Conservation (phyloP, 2,797 vertebrate species). For the Labeo calbasu region DNA sequence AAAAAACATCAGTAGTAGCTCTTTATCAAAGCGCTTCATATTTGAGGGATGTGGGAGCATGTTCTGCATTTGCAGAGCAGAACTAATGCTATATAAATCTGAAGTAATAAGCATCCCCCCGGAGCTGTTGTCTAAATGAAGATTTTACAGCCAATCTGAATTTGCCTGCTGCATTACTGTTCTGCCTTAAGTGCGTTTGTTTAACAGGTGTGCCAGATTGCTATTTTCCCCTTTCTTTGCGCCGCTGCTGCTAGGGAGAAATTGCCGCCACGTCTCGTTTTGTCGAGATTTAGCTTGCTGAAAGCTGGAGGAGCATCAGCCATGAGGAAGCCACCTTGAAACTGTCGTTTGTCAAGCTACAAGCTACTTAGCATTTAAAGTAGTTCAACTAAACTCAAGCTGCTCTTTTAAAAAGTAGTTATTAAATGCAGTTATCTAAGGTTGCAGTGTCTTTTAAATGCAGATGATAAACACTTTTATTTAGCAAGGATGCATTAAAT, state of each 20-base stretch:
- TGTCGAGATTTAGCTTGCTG: conserved; percentile 76
- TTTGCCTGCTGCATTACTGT: conserved; percentile 78
- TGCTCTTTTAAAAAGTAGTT: background rate
- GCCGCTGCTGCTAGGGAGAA: conserved; percentile 41
- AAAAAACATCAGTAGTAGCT: conserved; percentile 77
- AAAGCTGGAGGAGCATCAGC: conserved; percentile 58
- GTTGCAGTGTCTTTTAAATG: background rate
- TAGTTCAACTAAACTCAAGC: background rate
- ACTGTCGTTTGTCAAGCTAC: conserved; percentile 6
- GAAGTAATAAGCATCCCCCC: conserved; percentile 77
- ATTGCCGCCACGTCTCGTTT: conserved; percentile 77
- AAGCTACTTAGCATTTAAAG: background rate
- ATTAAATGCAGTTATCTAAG: background rate
- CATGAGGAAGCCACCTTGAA: background rate
- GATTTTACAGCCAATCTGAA: conserved; percentile 82
- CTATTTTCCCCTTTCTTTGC: conserved; percentile 44
- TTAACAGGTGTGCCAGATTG: conserved; percentile 79
- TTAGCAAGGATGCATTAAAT: background rate
- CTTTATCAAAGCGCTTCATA: conserved; percentile 81
- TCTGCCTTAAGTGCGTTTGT: conserved; percentile 79
- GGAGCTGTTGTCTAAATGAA: conserved; percentile 80
- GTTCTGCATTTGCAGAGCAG: conserved; percentile 79
- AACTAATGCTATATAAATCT: conserved; percentile 84
- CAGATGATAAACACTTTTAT: background rate
- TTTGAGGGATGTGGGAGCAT: conserved; percentile 79